Percentiles rank a stretch among this genome's conserved stretches.
Evolutionary conservation across 2,797 vertebrate species (phyloP).

Genomic region (Liasis olivaceus): DNA sequence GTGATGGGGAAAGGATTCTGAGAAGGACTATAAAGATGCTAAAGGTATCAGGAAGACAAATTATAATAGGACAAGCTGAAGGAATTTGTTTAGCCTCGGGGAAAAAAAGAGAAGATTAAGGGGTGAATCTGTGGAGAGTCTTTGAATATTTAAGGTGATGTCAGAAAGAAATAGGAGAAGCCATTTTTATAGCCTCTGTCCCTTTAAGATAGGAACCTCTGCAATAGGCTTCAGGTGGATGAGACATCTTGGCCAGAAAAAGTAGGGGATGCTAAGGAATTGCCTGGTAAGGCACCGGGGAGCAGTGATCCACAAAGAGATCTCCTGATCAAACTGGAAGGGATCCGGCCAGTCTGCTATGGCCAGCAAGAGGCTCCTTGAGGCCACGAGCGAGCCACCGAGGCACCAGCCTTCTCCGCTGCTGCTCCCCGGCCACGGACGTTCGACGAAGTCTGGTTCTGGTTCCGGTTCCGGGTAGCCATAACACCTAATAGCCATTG

Average conservation of each 20-base stretch:
- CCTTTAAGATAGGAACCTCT: not conserved
- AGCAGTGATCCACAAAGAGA: not conserved
- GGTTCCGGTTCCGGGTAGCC: no score
- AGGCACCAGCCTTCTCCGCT: not conserved
- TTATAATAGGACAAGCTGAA: not conserved
- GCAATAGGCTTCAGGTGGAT: not conserved
- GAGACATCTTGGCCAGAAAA: not conserved
- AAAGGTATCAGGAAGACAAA: conserved; percentile 3
- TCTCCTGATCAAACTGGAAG: not conserved
- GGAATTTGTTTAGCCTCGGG: not conserved
- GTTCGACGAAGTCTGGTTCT: no score
- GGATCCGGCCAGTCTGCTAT: not conserved
- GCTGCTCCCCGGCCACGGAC: not conserved
- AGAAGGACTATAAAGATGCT: not conserved
- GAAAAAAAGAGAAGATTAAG: not conserved
- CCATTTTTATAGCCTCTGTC: not conserved
- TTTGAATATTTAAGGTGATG: not conserved
- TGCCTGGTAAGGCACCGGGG: not conserved
- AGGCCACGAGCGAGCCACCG: not conserved
- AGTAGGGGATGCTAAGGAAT: not conserved
- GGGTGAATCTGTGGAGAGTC: not conserved
- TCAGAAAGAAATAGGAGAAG: not conserved
- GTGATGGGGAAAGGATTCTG: not conserved
- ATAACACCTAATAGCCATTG: no score
- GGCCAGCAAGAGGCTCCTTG: not conserved